Evolutionary conservation across 2,888 invertebrate genomes (phyloP), one percentile per base, ranked within the genome.

Genomic region (Caenorhabditis sp.): DNA sequence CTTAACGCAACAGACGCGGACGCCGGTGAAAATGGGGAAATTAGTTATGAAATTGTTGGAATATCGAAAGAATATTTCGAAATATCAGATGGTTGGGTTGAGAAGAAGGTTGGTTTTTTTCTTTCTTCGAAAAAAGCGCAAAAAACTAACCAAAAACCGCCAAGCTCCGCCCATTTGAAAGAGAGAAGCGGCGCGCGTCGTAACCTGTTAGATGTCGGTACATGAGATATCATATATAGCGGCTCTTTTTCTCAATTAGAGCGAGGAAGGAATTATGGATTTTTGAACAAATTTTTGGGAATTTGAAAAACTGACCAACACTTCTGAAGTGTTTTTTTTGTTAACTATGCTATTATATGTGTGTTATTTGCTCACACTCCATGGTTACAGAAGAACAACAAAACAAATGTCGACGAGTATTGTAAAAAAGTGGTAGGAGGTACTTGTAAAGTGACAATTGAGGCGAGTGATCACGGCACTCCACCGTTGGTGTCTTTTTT

Each of bases 1-100:
- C 91, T 96, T 66, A 94, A 93, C 88, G 94, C 95, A 0, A 92
- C 92, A 21, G 95, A 95, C 88, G 92, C 92, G 0, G 94, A 94
- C 88, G 92, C 92, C 79, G 94, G 94, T 0, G 92, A 91, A 87
- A 94, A 94, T 88, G 93, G 94, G 6, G 91, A 93, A 85, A 93
- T 95, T 0, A 92, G 92, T 84, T 92, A 96, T 74, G 93, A 93
- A 89, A 94, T 97, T 63, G 94, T 69, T 19, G 76, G 71, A 49
- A 59, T 68, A 0, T 87, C 86, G 58, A 74, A 86, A 49, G 86
- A 87, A 31, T 91, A 91, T 67, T 97, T 97, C 89, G 91, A 91
- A 83, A 92, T 97, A 17, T 0, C 19, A 0, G 49, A 72, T 1
- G 62, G n/a, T n/a, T n/a, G n/a, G n/a, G n/a, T n/a, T n/a, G n/a